These are phyloP conservation scores for Apostichopus leukothele DNA, from an alignment of 53 echinoderm and acorn worm species.

Conservation along the genomic window DNA sequence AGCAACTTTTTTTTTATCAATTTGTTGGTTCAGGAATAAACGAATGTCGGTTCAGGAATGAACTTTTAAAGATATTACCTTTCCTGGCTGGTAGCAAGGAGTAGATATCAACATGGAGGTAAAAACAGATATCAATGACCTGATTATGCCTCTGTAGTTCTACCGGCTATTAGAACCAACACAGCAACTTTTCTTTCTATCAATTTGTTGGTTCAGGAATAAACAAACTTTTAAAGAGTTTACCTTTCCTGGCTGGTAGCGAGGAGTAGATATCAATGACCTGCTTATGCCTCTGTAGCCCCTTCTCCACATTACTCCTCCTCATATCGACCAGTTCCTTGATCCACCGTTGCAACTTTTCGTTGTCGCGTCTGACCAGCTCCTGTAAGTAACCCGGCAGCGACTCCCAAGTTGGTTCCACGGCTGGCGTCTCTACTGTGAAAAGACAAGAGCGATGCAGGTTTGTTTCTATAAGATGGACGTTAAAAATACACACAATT, in stretches of 20 bases:
- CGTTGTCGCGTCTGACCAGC: conserved; percentile 67
- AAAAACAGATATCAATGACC: conserved; percentile 67
- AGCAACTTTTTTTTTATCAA: no score
- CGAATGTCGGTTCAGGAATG: no score
- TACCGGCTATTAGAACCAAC: no score
- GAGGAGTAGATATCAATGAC: conserved; percentile 62
- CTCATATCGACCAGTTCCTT: conserved; percentile 81
- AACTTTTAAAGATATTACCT: conserved; percentile 55
- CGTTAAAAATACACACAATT: no score
- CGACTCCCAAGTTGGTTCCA: conserved; percentile 28
- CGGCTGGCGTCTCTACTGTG: background rate
- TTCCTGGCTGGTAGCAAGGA: conserved; percentile 56
- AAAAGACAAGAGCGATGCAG: background rate
- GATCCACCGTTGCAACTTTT: conserved; percentile 73
- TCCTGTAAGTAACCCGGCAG: conserved; percentile 71
- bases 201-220: no score
- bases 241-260: conserved; percentile 69
- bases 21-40: no score
- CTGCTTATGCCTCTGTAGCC: conserved; percentile 71
- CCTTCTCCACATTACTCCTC: conserved; percentile 65
- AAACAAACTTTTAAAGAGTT: conserved; percentile 4
- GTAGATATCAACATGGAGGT: no score
- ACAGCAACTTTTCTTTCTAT: no score
- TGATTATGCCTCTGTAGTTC: conserved; percentile 65
- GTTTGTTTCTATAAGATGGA: no score